Percentiles rank a stretch among this genome's conserved stretches.
phyloP scores from a whole-genome alignment of 1,140 invertebrate species.

The Anagrus nilaparvatae region DNA sequence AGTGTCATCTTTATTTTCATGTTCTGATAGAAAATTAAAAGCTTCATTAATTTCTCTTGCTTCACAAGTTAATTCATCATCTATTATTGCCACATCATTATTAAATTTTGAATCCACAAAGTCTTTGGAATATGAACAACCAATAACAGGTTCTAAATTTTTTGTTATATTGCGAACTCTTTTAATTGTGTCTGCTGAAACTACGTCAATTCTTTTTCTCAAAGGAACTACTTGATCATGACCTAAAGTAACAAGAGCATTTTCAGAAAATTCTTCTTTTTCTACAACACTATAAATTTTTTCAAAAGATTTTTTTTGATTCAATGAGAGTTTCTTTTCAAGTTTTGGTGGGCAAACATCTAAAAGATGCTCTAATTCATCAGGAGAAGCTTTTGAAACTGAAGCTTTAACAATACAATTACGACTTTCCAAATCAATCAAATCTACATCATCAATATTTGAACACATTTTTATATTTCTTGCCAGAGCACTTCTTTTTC shows the following conservation, averaged over 20 bases:
- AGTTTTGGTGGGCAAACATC: constrained; percentile 37
- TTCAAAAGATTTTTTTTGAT: constrained; percentile 11
- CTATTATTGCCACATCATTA: constrained; percentile 6
- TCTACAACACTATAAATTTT: too few species aligned
- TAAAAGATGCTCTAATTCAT: constrained; percentile 37
- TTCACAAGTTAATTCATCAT: constrained; percentile 24
- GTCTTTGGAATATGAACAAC: constrained; percentile 6
- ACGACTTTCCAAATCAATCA: constrained; percentile 36
- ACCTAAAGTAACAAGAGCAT: constrained; percentile 34
- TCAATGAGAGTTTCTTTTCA: constrained; percentile 35
- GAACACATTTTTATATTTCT: too few species aligned
- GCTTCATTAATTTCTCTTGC: constrained; percentile 32
- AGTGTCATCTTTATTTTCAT: constrained; percentile 31
- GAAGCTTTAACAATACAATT: constrained; percentile 20
- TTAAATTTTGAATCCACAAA: neutral
- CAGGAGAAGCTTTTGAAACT: constrained; percentile 19
- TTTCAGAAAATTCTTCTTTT: constrained; percentile 16
- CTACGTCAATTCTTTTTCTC: constrained; percentile 36
- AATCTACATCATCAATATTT: constrained; percentile 32
- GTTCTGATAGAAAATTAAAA: constrained; percentile 33
- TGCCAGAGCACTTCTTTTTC: too few species aligned
- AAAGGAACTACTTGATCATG: constrained; percentile 36
- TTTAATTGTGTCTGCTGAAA: constrained; percentile 39
- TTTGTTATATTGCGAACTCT: constrained; percentile 36
- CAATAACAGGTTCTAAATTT: constrained; percentile 35